phyloP scores from a whole-genome alignment of 2,888 invertebrate genomes.

The Cryptosula pallasiana region DNA sequence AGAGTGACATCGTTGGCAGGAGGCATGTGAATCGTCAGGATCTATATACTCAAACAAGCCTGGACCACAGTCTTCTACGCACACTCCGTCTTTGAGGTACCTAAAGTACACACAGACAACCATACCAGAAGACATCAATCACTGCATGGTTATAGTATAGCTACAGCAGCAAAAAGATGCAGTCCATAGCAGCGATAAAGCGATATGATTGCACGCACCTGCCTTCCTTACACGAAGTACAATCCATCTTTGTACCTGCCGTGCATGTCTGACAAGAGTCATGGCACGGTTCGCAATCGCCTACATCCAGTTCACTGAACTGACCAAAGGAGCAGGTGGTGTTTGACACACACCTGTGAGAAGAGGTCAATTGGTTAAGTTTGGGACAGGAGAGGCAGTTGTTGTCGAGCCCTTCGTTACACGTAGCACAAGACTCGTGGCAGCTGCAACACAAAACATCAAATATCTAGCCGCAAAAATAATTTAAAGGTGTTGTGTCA shows the following conservation, averaged over 20 bases:
- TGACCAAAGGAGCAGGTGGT: neutral
- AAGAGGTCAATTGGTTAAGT: neutral
- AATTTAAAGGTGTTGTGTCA: too few relatives aligned
- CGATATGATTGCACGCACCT: too few relatives aligned
- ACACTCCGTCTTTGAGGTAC: slow-evolving; percentile 6
- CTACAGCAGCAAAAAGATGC: too few relatives aligned
- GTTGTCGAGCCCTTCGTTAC: slow-evolving; percentile 20
- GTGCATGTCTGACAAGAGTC: slow-evolving; percentile 2
- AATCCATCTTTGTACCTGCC: neutral
- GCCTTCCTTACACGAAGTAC: neutral
- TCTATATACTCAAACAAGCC: neutral
- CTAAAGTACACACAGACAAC: neutral
- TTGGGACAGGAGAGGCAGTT: neutral
- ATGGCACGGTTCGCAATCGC: neutral
- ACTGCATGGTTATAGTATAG: neutral
- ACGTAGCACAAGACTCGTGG: slow-evolving; percentile 24
- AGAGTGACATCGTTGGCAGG: slow-evolving; percentile 13
- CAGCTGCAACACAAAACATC: slow-evolving; percentile 6
- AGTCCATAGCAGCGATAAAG: too few relatives aligned
- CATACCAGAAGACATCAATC: neutral
- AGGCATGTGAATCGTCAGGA: neutral
- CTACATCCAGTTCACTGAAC: slow-evolving; percentile 11
- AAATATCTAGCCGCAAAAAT: too few relatives aligned
- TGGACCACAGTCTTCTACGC: slow-evolving; percentile 6
- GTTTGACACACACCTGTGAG: slow-evolving; percentile 5